Conservation (phyloP, 2,888 invertebrate genomes). For the Penaeus monodon region DNA sequence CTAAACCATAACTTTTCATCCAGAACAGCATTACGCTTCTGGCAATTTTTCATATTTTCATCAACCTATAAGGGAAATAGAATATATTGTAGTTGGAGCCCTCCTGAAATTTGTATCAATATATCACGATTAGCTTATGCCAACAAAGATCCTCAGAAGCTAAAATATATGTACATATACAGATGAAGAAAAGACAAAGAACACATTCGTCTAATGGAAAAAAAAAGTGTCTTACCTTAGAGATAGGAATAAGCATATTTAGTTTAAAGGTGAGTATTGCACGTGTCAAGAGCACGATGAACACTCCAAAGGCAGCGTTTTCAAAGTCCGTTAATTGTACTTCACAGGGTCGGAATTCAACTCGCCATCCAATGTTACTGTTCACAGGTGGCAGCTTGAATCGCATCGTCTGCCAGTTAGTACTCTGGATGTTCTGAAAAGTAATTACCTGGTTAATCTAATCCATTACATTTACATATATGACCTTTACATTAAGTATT, state of each 20-base stretch:
- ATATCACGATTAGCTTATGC: too few relatives aligned
- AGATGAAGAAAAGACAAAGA: neutral
- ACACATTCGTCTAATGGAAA: neutral
- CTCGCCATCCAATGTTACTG: slow-evolving; percentile 97
- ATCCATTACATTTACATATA: neutral
- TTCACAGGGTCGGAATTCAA: slow-evolving; percentile 98
- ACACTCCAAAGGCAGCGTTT: slow-evolving; percentile 98
- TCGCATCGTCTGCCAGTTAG: slow-evolving; percentile 99
- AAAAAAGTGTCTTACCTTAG: slow-evolving; percentile 77
- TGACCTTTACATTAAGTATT: neutral
- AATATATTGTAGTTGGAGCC: slow-evolving; percentile 11
- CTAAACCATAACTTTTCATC: slow-evolving; percentile 94
- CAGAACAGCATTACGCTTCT: slow-evolving; percentile 87
- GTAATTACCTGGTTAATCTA: slow-evolving; percentile 45
- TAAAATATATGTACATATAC: neutral
- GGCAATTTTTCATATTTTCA: slow-evolving; percentile 96
- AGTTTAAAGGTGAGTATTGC: slow-evolving; percentile 96
- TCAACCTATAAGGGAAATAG: slow-evolving; percentile 77
- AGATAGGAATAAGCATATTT: slow-evolving; percentile 96
- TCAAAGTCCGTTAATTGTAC: slow-evolving; percentile 99
- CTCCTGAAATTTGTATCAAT: too few relatives aligned
- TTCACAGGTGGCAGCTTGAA: slow-evolving; percentile 98
- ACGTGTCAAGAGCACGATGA: slow-evolving; percentile 94
- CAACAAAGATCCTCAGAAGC: too few relatives aligned
- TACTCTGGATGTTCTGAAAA: slow-evolving; percentile 93